Conservation (phyloP, 2,797 vertebrate genomes). For the Scomberomorus guttatus region DNA sequence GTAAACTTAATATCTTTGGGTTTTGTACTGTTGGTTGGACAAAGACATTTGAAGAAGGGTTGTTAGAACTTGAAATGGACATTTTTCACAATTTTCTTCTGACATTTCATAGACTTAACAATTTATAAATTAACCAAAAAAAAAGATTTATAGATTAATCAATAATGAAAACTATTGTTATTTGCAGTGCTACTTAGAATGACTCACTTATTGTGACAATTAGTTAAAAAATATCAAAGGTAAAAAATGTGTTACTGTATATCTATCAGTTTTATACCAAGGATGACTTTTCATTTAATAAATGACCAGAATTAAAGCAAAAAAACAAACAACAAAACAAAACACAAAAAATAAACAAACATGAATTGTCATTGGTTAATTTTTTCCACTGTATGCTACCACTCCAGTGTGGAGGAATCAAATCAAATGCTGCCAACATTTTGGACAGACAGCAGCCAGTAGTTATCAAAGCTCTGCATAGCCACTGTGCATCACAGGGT, state of each 20-base stretch:
- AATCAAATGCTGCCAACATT: conserved; percentile 4
- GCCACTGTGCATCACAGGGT: conserved; percentile 39
- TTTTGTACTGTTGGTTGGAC: too few species aligned
- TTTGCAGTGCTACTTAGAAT: too few species aligned
- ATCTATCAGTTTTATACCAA: background rate
- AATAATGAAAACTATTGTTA: background rate
- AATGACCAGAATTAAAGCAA: background rate
- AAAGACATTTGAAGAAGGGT: background rate
- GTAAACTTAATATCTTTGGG: too few species aligned
- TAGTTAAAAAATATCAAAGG: background rate
- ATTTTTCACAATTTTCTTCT: too few species aligned
- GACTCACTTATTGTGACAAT: background rate
- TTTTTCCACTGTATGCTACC: background rate
- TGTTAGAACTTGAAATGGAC: background rate
- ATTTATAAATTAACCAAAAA: too few species aligned
- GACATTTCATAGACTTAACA: too few species aligned
- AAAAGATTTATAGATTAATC: background rate
- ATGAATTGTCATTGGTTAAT: background rate
- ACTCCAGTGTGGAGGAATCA: background rate
- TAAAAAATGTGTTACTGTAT: background rate
- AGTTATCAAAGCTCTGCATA: conserved; percentile 5
- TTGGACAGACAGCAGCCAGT: conserved; percentile 28
- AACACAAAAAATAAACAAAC: background rate
- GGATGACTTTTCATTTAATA: background rate
- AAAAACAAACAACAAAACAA: too few species aligned